Evolutionary conservation across 64 coral and sea anemone genomes (phyloP), one percentile per base, ranked within the genome.

Genomic region (Porites australiensis): DNA sequence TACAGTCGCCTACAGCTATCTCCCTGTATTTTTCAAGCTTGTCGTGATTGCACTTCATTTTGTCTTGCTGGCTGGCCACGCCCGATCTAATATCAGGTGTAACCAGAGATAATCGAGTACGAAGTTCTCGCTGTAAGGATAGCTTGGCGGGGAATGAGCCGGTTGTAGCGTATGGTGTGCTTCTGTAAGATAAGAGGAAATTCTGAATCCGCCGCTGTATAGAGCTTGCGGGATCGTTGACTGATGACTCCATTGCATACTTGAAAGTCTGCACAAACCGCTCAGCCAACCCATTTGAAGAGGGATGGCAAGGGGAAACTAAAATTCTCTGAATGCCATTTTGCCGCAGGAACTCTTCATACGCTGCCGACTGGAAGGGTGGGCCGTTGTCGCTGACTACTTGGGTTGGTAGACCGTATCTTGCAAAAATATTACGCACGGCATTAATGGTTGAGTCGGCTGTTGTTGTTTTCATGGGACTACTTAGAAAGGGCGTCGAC

Each of bases 11-110:
- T 22, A 75, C 64, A 46, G 48, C 52, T 51, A 91, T 74, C 23
- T 91, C 89, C 64, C 72, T 15, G 14, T 16, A 50, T 65, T 75
- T 92, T 6, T 80, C 72, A 58, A 86, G 90, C 18, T 44, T 68
- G 74, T 92, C 90, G 66, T 92, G 80, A 58, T 92, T 27, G n/a
- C 50, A 20, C 90, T 86, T 92, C 90, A 92, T 86, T 37, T 92
- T 72, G n/a, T 57, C 79, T 74, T 92, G 81, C 63, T 92, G 83
- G 58, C 50, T 21, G 14, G 79, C 19, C 18, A 92, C 90, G 59
- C 70, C 2, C 15, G n/a, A n/a, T n/a, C n/a, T n/a, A n/a, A n/a
- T n/a, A n/a, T n/a, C 45, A 55, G 14, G 67, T 47, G 27, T 74
- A 2, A 46, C 74, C 69, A 75, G 80, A 81, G 44, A 77, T 85